These are phyloP conservation scores for Sericinus montela DNA, from an alignment of 2,888 invertebrate genomes.

Conservation along the genomic window DNA sequence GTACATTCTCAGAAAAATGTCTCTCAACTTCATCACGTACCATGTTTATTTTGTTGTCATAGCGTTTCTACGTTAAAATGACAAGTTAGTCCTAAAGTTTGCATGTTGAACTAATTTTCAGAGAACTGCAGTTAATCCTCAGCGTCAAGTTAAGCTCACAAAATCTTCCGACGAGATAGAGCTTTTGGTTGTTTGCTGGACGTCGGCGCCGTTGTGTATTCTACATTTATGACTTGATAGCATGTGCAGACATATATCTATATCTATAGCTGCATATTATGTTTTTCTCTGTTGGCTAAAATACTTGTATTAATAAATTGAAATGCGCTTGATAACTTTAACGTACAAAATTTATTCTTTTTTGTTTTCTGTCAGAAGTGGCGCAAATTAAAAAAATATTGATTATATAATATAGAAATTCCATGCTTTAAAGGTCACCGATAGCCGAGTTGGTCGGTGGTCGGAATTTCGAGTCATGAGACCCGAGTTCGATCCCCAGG, in stretches of 20 bases:
- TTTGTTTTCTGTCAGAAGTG: too few species aligned
- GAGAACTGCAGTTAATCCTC: constrained; percentile 52
- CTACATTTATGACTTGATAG: constrained; percentile 20
- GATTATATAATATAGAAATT: too few species aligned
- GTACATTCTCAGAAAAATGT: not conserved
- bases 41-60: constrained; percentile 2
- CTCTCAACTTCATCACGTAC: not conserved
- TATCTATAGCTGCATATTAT: too few species aligned
- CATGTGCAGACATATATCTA: constrained; percentile 2
- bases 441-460: too few species aligned
- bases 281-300: too few species aligned
- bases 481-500: too few species aligned
- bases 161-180: constrained; percentile 49
- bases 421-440: too few species aligned
- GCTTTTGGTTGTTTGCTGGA: constrained; percentile 40
- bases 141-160: constrained; percentile 47
- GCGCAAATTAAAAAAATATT: too few species aligned
- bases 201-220: constrained; percentile 33
- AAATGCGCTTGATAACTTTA: too few species aligned
- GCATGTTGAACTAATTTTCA: constrained; percentile 38
- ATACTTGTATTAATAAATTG: too few species aligned
- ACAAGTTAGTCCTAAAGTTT: constrained; percentile 40
- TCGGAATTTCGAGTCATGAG: too few species aligned
- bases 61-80: constrained; percentile 20
- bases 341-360: too few species aligned